A percentile compares a stretch with the other conserved stretches of the same genome.
Evolutionary conservation across 1,140 invertebrate species (phyloP).

Genomic region (Steinernema khuongi): DNA sequence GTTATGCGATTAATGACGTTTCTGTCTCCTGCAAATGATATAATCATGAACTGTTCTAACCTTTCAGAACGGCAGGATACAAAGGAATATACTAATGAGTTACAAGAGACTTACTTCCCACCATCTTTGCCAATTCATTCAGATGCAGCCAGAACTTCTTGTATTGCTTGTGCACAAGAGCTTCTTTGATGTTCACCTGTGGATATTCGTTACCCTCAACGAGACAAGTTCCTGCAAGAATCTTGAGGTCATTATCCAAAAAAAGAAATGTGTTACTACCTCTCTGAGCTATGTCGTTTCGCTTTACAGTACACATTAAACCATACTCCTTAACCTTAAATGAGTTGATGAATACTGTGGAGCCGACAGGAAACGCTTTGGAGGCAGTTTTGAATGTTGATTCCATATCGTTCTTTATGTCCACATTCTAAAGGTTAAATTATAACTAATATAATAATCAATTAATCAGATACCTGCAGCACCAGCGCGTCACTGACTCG

Average conservation of each 20-base stretch:
- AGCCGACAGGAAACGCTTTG: conserved; percentile 70
- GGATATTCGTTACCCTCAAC: neutral
- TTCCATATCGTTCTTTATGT: conserved; percentile 63
- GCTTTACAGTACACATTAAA: neutral
- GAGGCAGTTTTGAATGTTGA: conserved; percentile 64
- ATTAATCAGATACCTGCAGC: conserved; percentile 16
- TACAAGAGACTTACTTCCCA: neutral
- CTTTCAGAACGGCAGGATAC: too few species aligned
- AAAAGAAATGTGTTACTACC: too few species aligned
- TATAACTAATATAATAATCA: conserved; percentile 13
- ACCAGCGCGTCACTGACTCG: conserved; percentile 68
- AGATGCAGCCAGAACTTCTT: neutral
- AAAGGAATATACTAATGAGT: too few species aligned
- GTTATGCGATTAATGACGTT: conserved; percentile 76
- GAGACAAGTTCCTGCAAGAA: too few species aligned
- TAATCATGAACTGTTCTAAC: too few species aligned
- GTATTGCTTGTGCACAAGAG: neutral
- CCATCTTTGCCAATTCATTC: neutral
- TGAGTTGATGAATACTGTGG: conserved; percentile 60
- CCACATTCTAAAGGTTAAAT: neutral
- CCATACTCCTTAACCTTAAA: neutral
- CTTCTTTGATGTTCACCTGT: neutral
- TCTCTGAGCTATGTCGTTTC: conserved; percentile 3
- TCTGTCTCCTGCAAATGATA: conserved; percentile 21
- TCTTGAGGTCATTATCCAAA: too few species aligned